A percentile compares a stretch with the other conserved stretches of the same genome.
phyloP scores from a whole-genome alignment of 2,888 invertebrate genomes.

The Ectropis crepuscularia region DNA sequence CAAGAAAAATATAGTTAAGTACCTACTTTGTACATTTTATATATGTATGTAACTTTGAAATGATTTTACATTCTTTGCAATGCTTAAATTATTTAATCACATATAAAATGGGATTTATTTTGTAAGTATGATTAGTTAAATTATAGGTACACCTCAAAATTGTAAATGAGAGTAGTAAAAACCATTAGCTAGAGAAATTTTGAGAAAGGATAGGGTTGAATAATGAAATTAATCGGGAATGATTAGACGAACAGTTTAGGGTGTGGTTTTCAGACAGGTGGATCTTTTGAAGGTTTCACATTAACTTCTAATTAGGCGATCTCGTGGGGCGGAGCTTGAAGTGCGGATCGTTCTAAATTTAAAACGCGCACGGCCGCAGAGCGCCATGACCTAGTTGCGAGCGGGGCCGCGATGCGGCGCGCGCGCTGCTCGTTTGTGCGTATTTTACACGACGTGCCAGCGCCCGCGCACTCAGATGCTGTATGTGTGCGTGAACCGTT shows the following conservation, averaged over 20 bases:
- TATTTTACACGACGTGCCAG: slow-evolving; percentile 53
- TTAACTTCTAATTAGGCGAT: slow-evolving; percentile 73
- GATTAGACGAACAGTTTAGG: slow-evolving; percentile 30
- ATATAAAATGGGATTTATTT: too few relatives aligned
- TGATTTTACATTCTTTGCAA: too few relatives aligned
- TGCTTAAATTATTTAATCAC: too few relatives aligned
- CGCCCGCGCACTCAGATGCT: slow-evolving; percentile 42
- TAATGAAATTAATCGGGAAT: slow-evolving; percentile 8
- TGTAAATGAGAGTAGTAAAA: neutral
- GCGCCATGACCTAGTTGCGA: slow-evolving; percentile 84
- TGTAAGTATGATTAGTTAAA: too few relatives aligned
- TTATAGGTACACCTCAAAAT: too few relatives aligned
- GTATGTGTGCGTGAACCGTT: slow-evolving; percentile 73
- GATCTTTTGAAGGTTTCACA: slow-evolving; percentile 61
- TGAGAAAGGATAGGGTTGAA: neutral
- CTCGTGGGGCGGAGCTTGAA: slow-evolving; percentile 78
- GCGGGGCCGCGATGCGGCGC: slow-evolving; percentile 84
- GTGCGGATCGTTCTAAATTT: slow-evolving; percentile 84
- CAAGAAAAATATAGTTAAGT: too few relatives aligned
- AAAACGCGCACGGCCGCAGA: slow-evolving; percentile 83
- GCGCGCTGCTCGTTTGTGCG: slow-evolving; percentile 72
- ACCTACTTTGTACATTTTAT: too few relatives aligned
- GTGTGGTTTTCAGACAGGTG: slow-evolving; percentile 52
- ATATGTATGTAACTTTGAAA: too few relatives aligned
- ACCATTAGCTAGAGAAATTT: slow-evolving; percentile 4